Base-by-base conservation (phyloP, 2,888 invertebrate species). In the Thymelicus lineola region DNA sequence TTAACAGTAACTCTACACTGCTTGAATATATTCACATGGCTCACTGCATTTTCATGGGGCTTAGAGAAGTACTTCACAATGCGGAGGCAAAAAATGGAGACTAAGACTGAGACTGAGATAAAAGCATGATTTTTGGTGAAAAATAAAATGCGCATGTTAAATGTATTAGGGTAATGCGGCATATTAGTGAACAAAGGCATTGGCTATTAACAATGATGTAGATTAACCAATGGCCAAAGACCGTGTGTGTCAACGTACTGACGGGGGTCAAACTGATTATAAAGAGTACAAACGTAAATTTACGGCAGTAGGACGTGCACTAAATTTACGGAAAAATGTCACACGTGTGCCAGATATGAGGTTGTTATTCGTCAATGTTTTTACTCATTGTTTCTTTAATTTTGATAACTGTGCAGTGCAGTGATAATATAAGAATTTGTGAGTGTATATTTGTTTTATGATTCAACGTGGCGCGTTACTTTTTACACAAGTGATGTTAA, bases 1-100 rank as follows among this genome's bases (percentile, higher is more conserved):
- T 96, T 95, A 74, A 92, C 94, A 7, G 89, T 95, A 17, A 95
- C 95, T 6, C 82, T 96, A 55, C 96, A 96, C 80, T 94, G 95
- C 73, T 86, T 96, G 1, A 96, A 96, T 76, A 92, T 95, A 45
- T 93, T 96, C 78, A 95, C 96, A 0, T 96, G 95, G 84, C 75
- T 95, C 6, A 96, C 96, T 0, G 95, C 95, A 0, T 80, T 95
- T 10, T 94, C 95, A 1, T 96, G 96, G 96, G 91, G 93, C 1
- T 71, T 95, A 6, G 96, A 96, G 77, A 93, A 91, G 75, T 92
- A 86, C 74, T 84, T 91, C 53, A 80, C 82, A 69, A 73, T 82
- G 5, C 85, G 81, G 75, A 79, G 78, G 74, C 86, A 82, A 57
- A 82, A 72, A 53, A 72, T 63, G 7, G 63, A 69, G 9, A 63